Percentiles rank a stretch among this genome's conserved stretches.
phyloP scores from a whole-genome alignment of 2,797 vertebrate species.

The Threskiornis aethiopicus region DNA sequence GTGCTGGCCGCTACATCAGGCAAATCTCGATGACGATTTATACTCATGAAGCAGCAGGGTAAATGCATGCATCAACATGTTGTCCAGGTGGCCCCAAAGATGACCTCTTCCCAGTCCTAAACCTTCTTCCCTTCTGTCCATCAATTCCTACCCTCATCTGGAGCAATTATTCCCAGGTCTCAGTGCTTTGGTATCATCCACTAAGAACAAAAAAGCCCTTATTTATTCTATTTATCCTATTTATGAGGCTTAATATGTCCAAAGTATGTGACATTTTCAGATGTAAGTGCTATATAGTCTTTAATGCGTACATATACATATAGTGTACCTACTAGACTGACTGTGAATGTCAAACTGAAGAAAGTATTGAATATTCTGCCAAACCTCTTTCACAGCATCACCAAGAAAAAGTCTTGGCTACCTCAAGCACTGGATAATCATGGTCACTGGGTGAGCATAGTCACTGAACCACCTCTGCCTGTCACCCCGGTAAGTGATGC shows the following conservation, averaged over 20 bases:
- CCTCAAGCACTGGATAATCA: neutral
- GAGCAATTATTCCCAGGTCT: neutral
- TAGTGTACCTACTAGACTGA: neutral
- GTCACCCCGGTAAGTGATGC: neutral
- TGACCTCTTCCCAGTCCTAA: neutral
- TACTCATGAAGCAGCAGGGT: neutral
- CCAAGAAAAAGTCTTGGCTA: neutral
- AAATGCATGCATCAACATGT: neutral
- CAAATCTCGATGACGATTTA: neutral
- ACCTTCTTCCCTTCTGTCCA: neutral
- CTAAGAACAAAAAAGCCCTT: neutral
- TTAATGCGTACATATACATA: neutral
- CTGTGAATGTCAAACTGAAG: neutral
- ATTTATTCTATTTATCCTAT: neutral
- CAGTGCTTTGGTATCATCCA: neutral
- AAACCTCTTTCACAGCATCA: neutral
- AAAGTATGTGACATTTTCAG: neutral
- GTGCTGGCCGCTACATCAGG: rapidly evolving
- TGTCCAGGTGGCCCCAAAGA: neutral
- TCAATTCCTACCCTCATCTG: neutral
- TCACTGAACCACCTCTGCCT: neutral
- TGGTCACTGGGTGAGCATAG: neutral
- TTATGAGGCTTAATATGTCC: neutral
- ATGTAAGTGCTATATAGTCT: neutral
- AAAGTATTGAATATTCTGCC: neutral